Evolutionary conservation across 2,888 invertebrate species (phyloP).

Genomic region (Cheilosia grossa): DNA sequence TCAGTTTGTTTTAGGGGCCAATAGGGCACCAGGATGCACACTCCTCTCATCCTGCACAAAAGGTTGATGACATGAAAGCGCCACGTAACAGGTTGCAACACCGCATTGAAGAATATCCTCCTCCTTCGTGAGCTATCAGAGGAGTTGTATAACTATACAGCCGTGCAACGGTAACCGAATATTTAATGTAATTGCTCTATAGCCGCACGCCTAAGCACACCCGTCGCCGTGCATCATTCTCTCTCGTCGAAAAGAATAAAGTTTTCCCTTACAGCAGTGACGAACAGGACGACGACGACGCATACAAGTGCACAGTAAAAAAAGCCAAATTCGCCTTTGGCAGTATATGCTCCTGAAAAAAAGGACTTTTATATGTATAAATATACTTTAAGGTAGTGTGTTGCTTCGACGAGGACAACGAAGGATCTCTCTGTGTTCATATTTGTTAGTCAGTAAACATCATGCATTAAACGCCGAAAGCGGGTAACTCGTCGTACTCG

Average conservation of each 20-base stretch:
- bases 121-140: neutral
- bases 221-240: neutral
- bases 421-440: neutral
- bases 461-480: slow-evolving; percentile 3
- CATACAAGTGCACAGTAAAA: neutral
- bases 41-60: neutral
- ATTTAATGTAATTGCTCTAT: slow-evolving; percentile 10
- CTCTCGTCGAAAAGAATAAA: neutral
- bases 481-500: neutral
- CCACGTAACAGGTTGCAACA: slow-evolving; percentile 20
- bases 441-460: slow-evolving; percentile 2
- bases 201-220: neutral
- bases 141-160: neutral
- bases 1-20: neutral
- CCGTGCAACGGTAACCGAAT: slow-evolving; percentile 1
- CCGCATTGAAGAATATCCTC: neutral
- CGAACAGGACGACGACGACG: neutral
- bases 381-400: neutral
- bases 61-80: slow-evolving; percentile 6
- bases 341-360: neutral
- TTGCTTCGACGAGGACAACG: neutral
- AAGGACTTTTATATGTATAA: neutral
- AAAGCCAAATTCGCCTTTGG: slow-evolving; percentile 1
- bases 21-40: neutral
- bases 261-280: neutral